Conservation (phyloP, 2,888 invertebrate species). For the Tricholauxania praeusta region DNA sequence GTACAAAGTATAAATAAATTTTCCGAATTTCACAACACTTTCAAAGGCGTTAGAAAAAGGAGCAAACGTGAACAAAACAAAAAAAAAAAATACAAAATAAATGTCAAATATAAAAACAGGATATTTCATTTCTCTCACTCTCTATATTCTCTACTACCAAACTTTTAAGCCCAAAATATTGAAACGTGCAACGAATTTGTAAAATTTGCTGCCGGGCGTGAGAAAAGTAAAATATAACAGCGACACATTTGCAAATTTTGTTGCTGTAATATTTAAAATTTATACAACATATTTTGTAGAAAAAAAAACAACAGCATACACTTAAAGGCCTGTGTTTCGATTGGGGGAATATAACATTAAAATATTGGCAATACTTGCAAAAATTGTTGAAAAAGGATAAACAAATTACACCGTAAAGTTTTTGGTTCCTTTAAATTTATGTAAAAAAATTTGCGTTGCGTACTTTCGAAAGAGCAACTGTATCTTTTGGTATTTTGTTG, state of each 20-base stretch:
- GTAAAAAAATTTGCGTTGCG: too few species aligned
- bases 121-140: neutral
- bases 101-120: slow-evolving; percentile 1
- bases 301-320: slow-evolving; percentile 7
- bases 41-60: neutral
- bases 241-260: slow-evolving; percentile 11
- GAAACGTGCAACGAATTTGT: slow-evolving; percentile 19
- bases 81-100: slow-evolving; percentile 1
- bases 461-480: too few species aligned
- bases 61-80: neutral
- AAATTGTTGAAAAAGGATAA: too few species aligned
- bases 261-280: slow-evolving; percentile 3
- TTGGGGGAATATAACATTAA: too few species aligned
- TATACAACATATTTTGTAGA: neutral
- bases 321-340: neutral
- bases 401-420: too few species aligned
- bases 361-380: too few species aligned
- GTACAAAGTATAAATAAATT: too few species aligned
- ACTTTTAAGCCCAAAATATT: neutral
- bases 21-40: slow-evolving; percentile 3
- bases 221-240: slow-evolving; percentile 2
- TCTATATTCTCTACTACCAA: neutral
- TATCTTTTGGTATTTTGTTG: too few species aligned
- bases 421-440: too few species aligned
- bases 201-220: slow-evolving; percentile 8